Evolutionary conservation across 2,113 vertebrate species (phyloP).

Genomic region (Boulengeromyrus knoepffleri): DNA sequence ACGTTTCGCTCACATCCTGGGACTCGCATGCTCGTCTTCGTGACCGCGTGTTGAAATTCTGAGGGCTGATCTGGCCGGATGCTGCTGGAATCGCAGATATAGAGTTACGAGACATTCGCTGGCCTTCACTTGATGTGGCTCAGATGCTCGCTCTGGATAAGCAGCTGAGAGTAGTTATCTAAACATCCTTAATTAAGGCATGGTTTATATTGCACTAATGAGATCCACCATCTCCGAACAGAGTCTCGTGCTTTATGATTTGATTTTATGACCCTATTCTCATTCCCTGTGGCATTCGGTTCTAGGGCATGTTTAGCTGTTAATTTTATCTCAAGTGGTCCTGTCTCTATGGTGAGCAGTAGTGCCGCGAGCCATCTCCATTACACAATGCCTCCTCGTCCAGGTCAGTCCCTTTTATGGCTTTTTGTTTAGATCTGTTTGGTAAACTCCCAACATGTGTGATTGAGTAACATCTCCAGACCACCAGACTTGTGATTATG

Average conservation of each 20-base stretch:
- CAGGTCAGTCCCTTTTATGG: constrained; percentile 1
- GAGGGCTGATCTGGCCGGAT: not conserved
- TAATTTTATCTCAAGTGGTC: not conserved
- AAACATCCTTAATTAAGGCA: not conserved
- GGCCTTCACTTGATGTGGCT: not conserved
- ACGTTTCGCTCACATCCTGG: not conserved
- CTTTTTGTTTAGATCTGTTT: not conserved
- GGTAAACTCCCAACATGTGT: not conserved
- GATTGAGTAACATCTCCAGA: not conserved
- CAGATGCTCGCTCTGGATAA: not conserved
- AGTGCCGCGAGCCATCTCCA: not conserved
- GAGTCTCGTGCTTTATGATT: not conserved
- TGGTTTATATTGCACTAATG: not conserved
- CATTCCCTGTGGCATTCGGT: not conserved
- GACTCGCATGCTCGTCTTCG: not conserved
- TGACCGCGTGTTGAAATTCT: not conserved
- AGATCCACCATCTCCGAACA: not conserved
- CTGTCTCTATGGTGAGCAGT: not conserved
- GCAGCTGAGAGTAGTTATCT: not conserved
- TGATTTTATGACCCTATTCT: not conserved
- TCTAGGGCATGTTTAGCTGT: not conserved
- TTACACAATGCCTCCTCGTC: not conserved
- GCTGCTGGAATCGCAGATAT: not conserved
- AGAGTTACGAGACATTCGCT: not conserved
- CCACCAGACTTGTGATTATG: not conserved